Conservation (phyloP, 1,140 invertebrate genomes). For the Heliothis subflexa region DNA sequence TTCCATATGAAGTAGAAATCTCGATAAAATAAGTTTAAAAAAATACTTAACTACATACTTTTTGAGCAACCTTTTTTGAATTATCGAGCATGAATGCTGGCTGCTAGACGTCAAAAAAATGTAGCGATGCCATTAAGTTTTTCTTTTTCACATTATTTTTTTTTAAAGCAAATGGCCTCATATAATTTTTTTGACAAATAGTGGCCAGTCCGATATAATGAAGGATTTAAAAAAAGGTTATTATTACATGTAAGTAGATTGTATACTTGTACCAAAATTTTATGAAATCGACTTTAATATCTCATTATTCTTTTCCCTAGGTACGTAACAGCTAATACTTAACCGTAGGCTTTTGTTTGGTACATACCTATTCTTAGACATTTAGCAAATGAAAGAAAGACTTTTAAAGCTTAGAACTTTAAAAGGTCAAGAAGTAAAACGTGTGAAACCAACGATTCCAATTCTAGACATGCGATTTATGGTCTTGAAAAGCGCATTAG, state of each 20-base stretch:
- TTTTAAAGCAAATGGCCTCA: not conserved
- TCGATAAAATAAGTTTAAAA: not conserved
- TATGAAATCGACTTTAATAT: too few relatives aligned
- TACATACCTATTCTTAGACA: not conserved
- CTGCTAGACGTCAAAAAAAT: not conserved
- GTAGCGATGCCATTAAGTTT: not conserved
- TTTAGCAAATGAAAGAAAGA: too few relatives aligned
- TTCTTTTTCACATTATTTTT: not conserved
- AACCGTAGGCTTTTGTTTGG: not conserved
- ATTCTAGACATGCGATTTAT: not conserved
- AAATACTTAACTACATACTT: not conserved
- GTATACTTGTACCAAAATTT: too few relatives aligned
- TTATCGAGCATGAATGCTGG: not conserved
- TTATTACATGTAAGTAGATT: too few relatives aligned
- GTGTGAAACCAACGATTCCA: slow-evolving; percentile 9
- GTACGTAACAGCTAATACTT: too few relatives aligned
- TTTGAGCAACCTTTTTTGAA: not conserved
- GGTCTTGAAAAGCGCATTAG: not conserved
- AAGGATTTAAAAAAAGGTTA: too few relatives aligned
- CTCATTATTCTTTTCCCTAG: too few relatives aligned
- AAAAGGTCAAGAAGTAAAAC: slow-evolving; percentile 18
- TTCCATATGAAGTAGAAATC: too few relatives aligned
- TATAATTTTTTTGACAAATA: not conserved
- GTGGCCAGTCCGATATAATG: not conserved
- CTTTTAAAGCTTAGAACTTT: not conserved